These are phyloP conservation scores for Periphyllus acericola DNA, from an alignment of 2,888 invertebrate genomes.

Conservation along the genomic window DNA sequence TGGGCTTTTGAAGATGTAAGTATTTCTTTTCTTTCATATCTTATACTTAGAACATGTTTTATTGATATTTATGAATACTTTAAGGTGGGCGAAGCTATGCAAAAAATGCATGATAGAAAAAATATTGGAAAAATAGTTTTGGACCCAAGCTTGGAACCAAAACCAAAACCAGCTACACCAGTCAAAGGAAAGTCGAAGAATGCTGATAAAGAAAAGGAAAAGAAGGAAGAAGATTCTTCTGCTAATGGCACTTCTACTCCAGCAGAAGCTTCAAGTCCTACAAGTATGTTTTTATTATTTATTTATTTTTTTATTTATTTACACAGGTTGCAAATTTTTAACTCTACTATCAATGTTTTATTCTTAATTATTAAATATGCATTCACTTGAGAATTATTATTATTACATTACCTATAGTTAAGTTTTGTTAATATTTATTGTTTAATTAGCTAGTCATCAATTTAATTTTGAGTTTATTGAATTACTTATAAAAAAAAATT, in stretches of 20 bases:
- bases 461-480: too few species aligned
- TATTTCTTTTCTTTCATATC: conserved; percentile 63
- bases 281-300: conserved; percentile 34
- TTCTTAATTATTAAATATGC: too few species aligned
- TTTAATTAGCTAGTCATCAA: too few species aligned
- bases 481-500: too few species aligned
- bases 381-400: too few species aligned
- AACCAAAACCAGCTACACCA: conserved; percentile 82
- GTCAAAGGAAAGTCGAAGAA: conserved; percentile 79
- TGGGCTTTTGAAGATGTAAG: conserved; percentile 89
- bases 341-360: too few species aligned
- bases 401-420: too few species aligned
- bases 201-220: conserved; percentile 68
- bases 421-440: too few species aligned
- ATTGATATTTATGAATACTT: conserved; percentile 10
- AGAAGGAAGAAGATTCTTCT: conserved; percentile 68
- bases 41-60: background rate
- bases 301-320: too few species aligned
- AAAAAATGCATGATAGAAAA: conserved; percentile 91
- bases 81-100: conserved; percentile 88
- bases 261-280: conserved; percentile 59
- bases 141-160: conserved; percentile 82
- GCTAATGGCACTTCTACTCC: conserved; percentile 69
- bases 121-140: conserved; percentile 89
- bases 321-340: too few species aligned